Conservation (phyloP, 2,113 vertebrate species). For the Ornithorhynchus anatinus region DNA sequence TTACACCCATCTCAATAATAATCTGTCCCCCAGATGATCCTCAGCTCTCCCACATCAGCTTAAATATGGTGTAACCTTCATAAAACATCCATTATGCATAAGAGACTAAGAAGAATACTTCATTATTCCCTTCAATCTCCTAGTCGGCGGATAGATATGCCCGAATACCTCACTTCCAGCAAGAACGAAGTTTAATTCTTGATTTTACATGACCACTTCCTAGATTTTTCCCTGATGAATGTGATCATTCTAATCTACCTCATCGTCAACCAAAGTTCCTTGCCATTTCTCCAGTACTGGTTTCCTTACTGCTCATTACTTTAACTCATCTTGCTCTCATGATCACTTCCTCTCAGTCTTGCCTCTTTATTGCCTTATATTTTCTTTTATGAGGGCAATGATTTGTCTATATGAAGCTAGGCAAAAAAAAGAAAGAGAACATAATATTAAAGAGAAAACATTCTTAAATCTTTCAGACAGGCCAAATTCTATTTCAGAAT, state of each 20-base stretch:
- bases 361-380: background rate
- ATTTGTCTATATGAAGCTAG: background rate
- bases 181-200: too few relatives aligned
- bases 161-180: too few relatives aligned
- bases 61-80: too few relatives aligned
- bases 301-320: background rate
- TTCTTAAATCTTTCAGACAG: background rate
- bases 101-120: too few relatives aligned
- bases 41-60: too few relatives aligned
- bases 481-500: constrained; percentile 9
- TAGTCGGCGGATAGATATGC: too few relatives aligned
- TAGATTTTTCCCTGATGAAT: background rate
- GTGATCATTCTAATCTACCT: background rate
- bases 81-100: too few relatives aligned
- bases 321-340: background rate
- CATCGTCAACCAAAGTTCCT: background rate
- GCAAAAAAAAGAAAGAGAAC: background rate
- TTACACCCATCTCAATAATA: too few relatives aligned
- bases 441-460: background rate
- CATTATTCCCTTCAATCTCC: too few relatives aligned
- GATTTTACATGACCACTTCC: too few relatives aligned
- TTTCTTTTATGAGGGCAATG: background rate
- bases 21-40: too few relatives aligned
- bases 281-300: background rate
- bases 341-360: background rate